Base-by-base conservation (phyloP, 2,797 vertebrate species). In the Philypnodon macrostomus region DNA sequence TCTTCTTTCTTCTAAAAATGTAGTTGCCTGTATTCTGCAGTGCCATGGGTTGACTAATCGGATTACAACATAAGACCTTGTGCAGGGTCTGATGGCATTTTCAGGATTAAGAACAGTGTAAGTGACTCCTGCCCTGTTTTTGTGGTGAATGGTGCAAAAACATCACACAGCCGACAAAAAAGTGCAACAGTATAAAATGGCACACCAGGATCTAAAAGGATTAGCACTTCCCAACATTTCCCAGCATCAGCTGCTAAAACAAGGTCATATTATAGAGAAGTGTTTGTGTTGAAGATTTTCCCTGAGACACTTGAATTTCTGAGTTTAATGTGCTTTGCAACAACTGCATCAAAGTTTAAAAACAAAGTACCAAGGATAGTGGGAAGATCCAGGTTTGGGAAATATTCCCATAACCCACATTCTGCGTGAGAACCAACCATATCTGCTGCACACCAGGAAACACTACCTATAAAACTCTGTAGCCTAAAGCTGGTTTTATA, bases 51-150 rank as follows among this genome's bases (percentile, higher is more conserved):
- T 70, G 63, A 55, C 70, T 78, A 83, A 87, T 87, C 69, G 49
- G 80, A 83, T 80, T 79, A 76, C 63, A 64, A 58, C 59, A 62
- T 76, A 57, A 75, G 51, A 77, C 69, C 69, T 68, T 47, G 53
- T 66, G 42, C 60, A 46, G 61, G 58, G 67, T 75, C 66, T 37
- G 47, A 67, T 67, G 66, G 67, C 67, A 69, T 81, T 75, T 67
- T 68, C 42, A 59, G 68, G 77, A 80, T 83, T 79, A 81, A 53
- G 40, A 48, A 39, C 50, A 62, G 36, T 29, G 45, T 53, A 46
- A 21, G 57, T 59, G 67, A 81, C 63, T 73, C 47, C 68, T 61
- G 54, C 31, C 42, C 53, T 23, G 53, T 63, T 55, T 67, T 48
- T 48, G 30, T 29, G 33, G 36, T 7, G 18, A 49, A 48, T 37